A percentile compares a stretch with the other conserved stretches of the same genome.
Conservation (phyloP, 2,888 invertebrate genomes). For the Uropetala carovei region DNA sequence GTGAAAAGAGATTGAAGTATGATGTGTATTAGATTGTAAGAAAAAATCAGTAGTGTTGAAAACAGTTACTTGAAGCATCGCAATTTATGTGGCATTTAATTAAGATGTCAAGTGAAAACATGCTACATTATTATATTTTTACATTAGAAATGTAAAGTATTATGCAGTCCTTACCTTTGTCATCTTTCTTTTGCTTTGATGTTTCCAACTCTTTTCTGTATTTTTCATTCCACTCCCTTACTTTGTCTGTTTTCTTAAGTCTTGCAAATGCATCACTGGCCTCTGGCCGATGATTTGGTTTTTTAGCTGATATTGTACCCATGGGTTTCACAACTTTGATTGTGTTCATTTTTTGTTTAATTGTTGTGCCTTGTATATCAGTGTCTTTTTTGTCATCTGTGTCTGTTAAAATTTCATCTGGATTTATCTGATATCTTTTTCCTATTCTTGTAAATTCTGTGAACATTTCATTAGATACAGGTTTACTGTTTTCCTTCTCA, state of each 20-base stretch:
- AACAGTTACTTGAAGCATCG: too few relatives aligned
- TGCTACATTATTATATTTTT: too few relatives aligned
- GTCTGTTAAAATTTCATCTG: not conserved
- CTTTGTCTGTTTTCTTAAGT: conserved; percentile 35
- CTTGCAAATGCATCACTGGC: conserved; percentile 28
- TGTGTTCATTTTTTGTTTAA: not conserved
- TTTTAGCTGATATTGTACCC: conserved; percentile 16
- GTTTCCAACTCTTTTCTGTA: not conserved
- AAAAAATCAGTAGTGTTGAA: too few relatives aligned
- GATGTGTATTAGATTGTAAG: too few relatives aligned
- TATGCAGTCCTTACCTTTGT: conserved; percentile 1
- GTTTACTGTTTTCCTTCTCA: not conserved
- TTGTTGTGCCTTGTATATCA: not conserved
- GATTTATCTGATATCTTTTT: conserved; percentile 27
- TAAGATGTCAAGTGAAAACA: too few relatives aligned
- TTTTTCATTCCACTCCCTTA: conserved; percentile 6
- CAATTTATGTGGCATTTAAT: too few relatives aligned
- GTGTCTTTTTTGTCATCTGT: not conserved
- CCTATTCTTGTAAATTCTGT: conserved; percentile 20
- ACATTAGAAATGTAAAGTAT: too few relatives aligned
- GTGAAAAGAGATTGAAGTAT: too few relatives aligned
- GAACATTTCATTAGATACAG: not conserved
- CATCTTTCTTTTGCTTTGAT: conserved; percentile 1
- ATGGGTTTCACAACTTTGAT: not conserved
- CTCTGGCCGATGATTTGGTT: not conserved